Percentiles rank a stretch among this genome's conserved stretches.
Conservation (phyloP, 2,113 vertebrate genomes). For the Amazona vittata region DNA sequence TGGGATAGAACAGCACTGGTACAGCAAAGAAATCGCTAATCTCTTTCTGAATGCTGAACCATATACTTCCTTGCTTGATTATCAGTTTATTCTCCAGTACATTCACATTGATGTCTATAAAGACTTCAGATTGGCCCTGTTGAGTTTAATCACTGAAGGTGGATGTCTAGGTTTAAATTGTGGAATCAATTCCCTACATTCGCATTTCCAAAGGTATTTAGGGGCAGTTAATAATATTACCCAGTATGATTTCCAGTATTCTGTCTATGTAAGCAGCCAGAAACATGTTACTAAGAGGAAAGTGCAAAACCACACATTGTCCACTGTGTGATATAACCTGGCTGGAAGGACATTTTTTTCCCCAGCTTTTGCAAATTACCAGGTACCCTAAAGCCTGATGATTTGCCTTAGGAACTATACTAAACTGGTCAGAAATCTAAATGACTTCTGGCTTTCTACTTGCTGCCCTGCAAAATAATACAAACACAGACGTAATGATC, state of each 20-base stretch:
- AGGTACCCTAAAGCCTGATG: neutral
- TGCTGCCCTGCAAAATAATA: neutral
- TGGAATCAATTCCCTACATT: neutral
- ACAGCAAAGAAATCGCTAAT: neutral
- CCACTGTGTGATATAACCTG: neutral
- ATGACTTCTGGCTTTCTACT: neutral
- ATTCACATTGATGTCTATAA: neutral
- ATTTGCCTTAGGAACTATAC: neutral
- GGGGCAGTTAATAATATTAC: neutral
- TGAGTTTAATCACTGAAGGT: neutral
- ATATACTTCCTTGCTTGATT: neutral
- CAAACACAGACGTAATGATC: neutral
- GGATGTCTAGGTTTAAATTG: neutral
- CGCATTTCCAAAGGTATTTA: neutral
- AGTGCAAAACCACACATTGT: neutral
- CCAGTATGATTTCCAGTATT: neutral
- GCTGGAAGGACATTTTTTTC: neutral
- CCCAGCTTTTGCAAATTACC: neutral
- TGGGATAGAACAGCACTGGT: neutral
- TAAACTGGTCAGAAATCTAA: neutral
- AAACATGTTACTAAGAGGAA: neutral
- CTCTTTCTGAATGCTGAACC: neutral
- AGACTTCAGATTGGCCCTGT: neutral
- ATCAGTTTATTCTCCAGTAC: neutral
- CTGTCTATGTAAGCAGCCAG: neutral